Evolutionary conservation across 2,113 vertebrate species (phyloP), one percentile per base, ranked within the genome.

Genomic region (Mustela nigripes): DNA sequence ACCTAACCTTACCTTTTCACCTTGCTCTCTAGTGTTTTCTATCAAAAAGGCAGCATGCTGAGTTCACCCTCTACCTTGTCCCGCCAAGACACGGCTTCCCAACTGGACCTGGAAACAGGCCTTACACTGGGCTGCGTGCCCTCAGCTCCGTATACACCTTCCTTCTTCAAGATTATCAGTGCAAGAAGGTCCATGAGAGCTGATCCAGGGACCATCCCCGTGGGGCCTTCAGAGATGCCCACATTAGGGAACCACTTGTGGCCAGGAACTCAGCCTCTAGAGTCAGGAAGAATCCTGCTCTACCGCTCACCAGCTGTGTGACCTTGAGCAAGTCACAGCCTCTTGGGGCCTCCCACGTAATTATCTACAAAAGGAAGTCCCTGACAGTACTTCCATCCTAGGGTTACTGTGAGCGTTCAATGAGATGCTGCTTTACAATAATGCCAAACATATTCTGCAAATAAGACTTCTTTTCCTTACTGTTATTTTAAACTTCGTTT

Each of bases 351-450:
- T 56, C 78, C 1, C 1, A 4, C 1, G 28, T n/a, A 53, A 56
- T 56, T 45, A 31, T 12, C 26, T 39, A 60, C 3, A 21, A 45
- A 79, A 82, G 31, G 8, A 28, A 87, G 45, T 24, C 33, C 63
- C 48, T 16, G 12, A 28, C 12, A 83, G 69, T 45, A 67, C 19
- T 24, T 26, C 45, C 18, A 22, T 92, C 36, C 62, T 2, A 45
- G 69, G 89, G 21, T 71, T 62, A 83, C 5, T 36, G 24, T 36
- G 39, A 79, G 71, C 89, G 73, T 62, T 28, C 36, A 81, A 48
- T 39, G 82, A 73, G 48, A 96, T 28, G 26, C 69, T 76, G 45
- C 76, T 92, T 71, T 89, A 92, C 83, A 60, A 60, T 48, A 67
- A 42, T 22, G 15, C 33, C 50, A 28, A 31, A 60, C 7, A 26